Evolutionary conservation across 1,140 invertebrate genomes (phyloP).

Genomic region (Papilio helenus): DNA sequence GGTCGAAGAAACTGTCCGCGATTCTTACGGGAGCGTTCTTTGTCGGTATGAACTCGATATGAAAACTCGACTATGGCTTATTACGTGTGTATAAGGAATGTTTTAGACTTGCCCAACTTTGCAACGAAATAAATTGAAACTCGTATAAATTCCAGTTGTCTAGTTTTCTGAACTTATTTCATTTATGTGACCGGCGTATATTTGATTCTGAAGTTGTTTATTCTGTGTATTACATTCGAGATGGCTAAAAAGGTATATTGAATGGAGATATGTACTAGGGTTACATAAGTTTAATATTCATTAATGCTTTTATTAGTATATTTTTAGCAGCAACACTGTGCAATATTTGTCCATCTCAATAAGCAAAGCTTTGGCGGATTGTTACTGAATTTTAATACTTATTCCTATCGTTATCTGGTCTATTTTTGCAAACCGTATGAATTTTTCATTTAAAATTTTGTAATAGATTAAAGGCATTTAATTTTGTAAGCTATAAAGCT

Average conservation of each 20-base stretch:
- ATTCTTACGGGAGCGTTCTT: slow-evolving; percentile 19
- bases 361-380: not conserved
- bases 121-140: not conserved
- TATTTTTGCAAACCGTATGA: not conserved
- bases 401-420: not conserved
- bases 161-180: slow-evolving; percentile 8
- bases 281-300: not conserved
- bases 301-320: not conserved
- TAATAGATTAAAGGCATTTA: not conserved
- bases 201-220: not conserved
- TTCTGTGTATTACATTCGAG: not conserved
- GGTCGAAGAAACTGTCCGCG: slow-evolving; percentile 3
- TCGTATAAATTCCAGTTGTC: slow-evolving; percentile 7
- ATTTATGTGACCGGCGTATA: not conserved
- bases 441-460: too few species aligned
- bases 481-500: slow-evolving; percentile 2
- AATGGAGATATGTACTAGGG: not conserved
- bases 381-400: not conserved
- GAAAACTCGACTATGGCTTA: slow-evolving; percentile 20
- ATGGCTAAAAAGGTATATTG: not conserved
- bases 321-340: too few species aligned
- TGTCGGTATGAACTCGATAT: slow-evolving; percentile 26
- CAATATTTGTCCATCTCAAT: too few species aligned
- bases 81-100: slow-evolving; percentile 29
- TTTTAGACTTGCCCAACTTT: slow-evolving; percentile 9